Evolutionary conservation across 1,140 invertebrate species (phyloP), one percentile per base, ranked within the genome.

Genomic region (Whitmania pigra): DNA sequence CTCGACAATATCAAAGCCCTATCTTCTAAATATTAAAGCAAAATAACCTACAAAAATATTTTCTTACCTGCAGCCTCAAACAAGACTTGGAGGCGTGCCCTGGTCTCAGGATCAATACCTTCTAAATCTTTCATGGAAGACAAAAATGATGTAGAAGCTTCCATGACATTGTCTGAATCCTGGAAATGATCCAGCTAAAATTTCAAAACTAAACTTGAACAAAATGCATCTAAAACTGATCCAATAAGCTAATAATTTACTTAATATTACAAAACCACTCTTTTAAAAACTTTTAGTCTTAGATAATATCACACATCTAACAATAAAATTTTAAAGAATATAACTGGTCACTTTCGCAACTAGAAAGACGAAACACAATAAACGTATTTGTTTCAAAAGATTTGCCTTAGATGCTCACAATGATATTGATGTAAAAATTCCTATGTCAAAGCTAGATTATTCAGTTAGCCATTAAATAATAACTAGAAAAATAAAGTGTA

Each of bases 21-120:
- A 15, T 49, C 43, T 49, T 49, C 43, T 49, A 49, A 49, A 7
- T 49, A 0, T 49, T 15, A 49, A 7, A n/a, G 2, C 43, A 49
- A 11, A 49, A 36, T 36, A 13, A 49, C 5, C 13, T 49, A 49
- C 9, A 49, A 49, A 49, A 49, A 15, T 49, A 49, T 49, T 36
- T 36, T 49, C 78, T 85, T 84, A 88, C 91, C 91, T 77, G 91
- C 91, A 77, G 90, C 91, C 85, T 93, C 90, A 67, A 94, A 84
- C 31, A 94, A 84, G 72, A 91, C 90, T 83, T 93, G 91, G 69
- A 94, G 85, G 71, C 90, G 85, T 18, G 90, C 90, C 82, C 93
- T 90, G 75, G 91, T 92, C 79, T 92, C 90, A 60, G 89, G 90
- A 82, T 93, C 91, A 73, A 93, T 90, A n/a, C 76, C 69, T 9